Base-by-base conservation (phyloP, 2,888 invertebrate genomes). In the Invenusta paracnida region DNA sequence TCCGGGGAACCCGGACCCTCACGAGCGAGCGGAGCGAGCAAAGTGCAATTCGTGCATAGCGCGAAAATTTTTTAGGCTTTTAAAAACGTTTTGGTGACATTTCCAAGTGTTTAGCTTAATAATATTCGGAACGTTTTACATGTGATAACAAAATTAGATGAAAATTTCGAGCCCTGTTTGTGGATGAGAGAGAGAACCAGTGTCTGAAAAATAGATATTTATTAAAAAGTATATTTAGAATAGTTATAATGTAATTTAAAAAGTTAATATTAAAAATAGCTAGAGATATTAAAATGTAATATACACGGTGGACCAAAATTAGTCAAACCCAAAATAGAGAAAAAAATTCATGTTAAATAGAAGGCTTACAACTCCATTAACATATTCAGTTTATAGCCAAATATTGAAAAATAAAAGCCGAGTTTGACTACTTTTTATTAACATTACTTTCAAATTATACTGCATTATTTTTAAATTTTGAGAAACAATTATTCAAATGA, bases 21-120 rank as follows among this genome's bases (percentile, higher is more conserved):
- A 73, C 73, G 73, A 73, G 23, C 73, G 48, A n/a, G n/a, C n/a
- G n/a, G n/a, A n/a, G n/a, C n/a, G 48, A 5, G 48, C 48, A 48
- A 73, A 73, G 73, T 23, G 73, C 73, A 73, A 73, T n/a, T 23
- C 11, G 73, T 25, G 73, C 73, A 23, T 73, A 73, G 73, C 27
- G 73, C 27, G 73, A 17, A 48, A 73, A 13, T 73, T 73, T 73
- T 73, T 73, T 73, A 73, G 73, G 27, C 73, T 73, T 73, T 48
- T 48, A 13, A 73, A 73, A 73, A 73, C 73, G 73, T 73, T 73
- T 73, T 73, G 73, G 73, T 73, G 73, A 73, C 73, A 73, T 73
- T 73, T 73, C 73, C 73, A 73, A 73, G 73, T 73, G 73, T 73
- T 73, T 73, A 73, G 73, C 73, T 73, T 73, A 73, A 73, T 73